Base-by-base conservation (phyloP, 2,888 invertebrate species). In the Nymphalis polychloros region DNA sequence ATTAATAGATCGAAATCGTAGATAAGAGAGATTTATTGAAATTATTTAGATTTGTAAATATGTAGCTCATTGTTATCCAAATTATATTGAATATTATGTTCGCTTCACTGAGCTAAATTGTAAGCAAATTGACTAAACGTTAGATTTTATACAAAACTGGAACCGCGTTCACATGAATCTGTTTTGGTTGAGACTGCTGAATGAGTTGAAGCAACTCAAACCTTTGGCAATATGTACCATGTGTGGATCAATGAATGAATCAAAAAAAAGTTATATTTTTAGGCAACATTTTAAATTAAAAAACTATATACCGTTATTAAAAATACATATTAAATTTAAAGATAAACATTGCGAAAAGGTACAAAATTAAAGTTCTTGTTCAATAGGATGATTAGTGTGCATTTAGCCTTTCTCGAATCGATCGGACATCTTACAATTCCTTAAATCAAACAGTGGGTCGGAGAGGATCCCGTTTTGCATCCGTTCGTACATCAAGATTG, bases 401-500 rank as follows among this genome's bases (percentile, higher is more conserved):
- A 66, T 60, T 59, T 49, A 55, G 71, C 73, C 80, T 82, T 79
- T 76, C 76, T 71, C 74, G 77, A 73, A 78, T 81, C 78, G 76
- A 77, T 66, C 68, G 61, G 65, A 75, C 76, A 78, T 76, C 75
- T 76, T 78, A 77, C 80, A 79, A 89, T 88, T 90, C 83, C 88
- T 87, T 90, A 90, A 90, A 90, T 89, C 89, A 89, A 90, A 89
- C 83, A 77, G 83, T 78, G 79, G 76, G 67, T 70, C 78, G 77
- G 80, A 80, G 81, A 84, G 82, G 84, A 84, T 88, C 88, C 87
- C 86, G 89, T 90, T 93, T 90, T 88, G 90, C 93, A 92, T 93
- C 89, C 92, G 92, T 90, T 84, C 87, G 88, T 90, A 90, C 86
- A 90, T 92, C 92, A 92, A 93, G 93, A 93, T 93, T 81, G 84